These are phyloP conservation scores for Hipposideros armiger DNA, from an alignment of 2,113 vertebrate species.

Conservation along the genomic window DNA sequence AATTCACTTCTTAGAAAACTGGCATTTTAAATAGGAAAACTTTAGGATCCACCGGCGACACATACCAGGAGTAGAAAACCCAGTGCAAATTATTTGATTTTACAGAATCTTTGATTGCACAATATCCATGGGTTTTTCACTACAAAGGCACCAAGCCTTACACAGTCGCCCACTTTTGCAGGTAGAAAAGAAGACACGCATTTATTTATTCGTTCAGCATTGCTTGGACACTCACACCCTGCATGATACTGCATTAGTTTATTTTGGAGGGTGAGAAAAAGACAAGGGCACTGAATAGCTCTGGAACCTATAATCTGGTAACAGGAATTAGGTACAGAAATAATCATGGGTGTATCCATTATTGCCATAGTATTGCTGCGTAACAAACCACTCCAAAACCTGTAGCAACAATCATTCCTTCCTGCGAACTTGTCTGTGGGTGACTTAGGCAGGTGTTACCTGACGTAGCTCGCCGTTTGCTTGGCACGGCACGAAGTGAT, in stretches of 20 bases:
- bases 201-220: neutral
- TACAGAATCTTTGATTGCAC: neutral
- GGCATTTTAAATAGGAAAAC: conserved; percentile 49
- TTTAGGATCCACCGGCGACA: conserved; percentile 15
- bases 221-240: neutral
- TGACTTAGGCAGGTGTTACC: neutral
- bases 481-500: neutral
- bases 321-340: neutral
- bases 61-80: conserved; percentile 45
- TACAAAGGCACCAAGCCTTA: neutral
- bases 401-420: neutral
- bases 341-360: neutral
- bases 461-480: neutral
- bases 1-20: neutral
- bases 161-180: neutral
- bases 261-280: neutral
- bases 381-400: neutral
- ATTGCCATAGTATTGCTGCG: neutral
- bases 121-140: neutral
- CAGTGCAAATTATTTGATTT: conserved; percentile 61
- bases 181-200: neutral
- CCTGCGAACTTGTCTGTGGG: neutral
- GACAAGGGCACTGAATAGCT: neutral
- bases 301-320: neutral
- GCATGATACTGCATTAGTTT: neutral